A percentile compares a stretch with the other conserved stretches of the same genome.
phyloP scores from a whole-genome alignment of 2,888 invertebrate species.

The Nineta flava region DNA sequence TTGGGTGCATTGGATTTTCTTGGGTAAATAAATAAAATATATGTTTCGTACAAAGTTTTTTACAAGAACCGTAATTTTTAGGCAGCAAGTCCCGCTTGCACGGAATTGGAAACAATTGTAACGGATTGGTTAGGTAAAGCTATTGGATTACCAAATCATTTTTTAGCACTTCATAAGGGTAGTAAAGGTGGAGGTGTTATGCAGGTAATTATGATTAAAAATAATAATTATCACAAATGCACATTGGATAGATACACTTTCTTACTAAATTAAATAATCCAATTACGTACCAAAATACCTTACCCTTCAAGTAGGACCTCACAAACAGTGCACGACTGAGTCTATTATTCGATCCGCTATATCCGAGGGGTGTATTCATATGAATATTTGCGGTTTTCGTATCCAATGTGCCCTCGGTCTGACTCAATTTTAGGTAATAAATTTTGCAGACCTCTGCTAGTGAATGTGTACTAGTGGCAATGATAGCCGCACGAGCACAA shows the following conservation, averaged over 20 bases:
- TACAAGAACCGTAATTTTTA: constrained; percentile 26
- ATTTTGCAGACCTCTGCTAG: constrained; percentile 76
- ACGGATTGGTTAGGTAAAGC: constrained; percentile 93
- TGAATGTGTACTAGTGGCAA: constrained; percentile 82
- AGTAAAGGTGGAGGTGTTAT: constrained; percentile 90
- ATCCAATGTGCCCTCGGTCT: too few relatives aligned
- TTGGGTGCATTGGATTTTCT: constrained; percentile 96
- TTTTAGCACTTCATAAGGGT: constrained; percentile 66
- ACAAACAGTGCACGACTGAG: too few relatives aligned
- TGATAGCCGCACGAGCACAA: constrained; percentile 83
- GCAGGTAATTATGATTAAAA: constrained; percentile 42
- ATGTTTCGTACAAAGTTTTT: neutral
- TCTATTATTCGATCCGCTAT: too few relatives aligned
- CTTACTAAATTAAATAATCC: too few relatives aligned
- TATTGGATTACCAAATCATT: constrained; percentile 81
- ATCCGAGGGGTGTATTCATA: neutral
- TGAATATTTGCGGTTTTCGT: neutral
- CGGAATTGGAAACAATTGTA: constrained; percentile 89
- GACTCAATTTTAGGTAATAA: too few relatives aligned
- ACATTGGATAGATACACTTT: neutral
- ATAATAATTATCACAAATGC: neutral
- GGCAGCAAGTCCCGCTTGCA: constrained; percentile 96
- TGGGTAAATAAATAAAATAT: constrained; percentile 49
- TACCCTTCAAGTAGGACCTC: too few relatives aligned
- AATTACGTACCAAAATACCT: too few relatives aligned